Evolutionary conservation across 2,888 invertebrate genomes (phyloP).

Genomic region (Emmelina monodactyla): DNA sequence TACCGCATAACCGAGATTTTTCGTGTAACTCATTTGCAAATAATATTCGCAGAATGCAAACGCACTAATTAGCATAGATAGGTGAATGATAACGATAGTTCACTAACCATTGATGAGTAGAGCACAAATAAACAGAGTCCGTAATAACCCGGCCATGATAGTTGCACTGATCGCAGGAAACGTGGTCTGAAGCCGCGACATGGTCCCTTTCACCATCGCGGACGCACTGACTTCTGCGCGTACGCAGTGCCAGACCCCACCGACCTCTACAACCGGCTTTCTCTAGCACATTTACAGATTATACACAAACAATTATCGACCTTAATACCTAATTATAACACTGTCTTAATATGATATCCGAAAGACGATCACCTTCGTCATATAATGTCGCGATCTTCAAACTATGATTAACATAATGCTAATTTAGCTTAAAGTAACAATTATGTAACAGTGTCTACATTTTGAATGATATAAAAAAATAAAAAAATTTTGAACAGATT

Average conservation of each 20-base stretch:
- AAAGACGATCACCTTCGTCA: no score
- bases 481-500: no score
- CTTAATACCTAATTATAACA: conserved; percentile 14
- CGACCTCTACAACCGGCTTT: conserved; percentile 50
- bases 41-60: background rate
- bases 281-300: conserved; percentile 25
- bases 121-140: conserved; percentile 47
- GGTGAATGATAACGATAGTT: no score
- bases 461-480: no score
- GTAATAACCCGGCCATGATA: conserved; percentile 32
- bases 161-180: conserved; percentile 8
- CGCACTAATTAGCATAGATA: no score
- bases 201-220: conserved; percentile 58
- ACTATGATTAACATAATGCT: no score
- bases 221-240: conserved; percentile 37
- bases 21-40: conserved; percentile 10
- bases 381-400: no score
- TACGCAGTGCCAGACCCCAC: conserved; percentile 24
- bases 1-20: conserved; percentile 20
- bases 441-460: no score
- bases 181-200: conserved; percentile 37
- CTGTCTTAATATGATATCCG: no score
- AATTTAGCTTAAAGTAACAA: no score
- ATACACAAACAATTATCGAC: conserved; percentile 25
- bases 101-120: conserved; percentile 54